These are phyloP conservation scores for Protosalanx chinensis DNA, from an alignment of 2,797 vertebrate genomes.

Conservation along the genomic window DNA sequence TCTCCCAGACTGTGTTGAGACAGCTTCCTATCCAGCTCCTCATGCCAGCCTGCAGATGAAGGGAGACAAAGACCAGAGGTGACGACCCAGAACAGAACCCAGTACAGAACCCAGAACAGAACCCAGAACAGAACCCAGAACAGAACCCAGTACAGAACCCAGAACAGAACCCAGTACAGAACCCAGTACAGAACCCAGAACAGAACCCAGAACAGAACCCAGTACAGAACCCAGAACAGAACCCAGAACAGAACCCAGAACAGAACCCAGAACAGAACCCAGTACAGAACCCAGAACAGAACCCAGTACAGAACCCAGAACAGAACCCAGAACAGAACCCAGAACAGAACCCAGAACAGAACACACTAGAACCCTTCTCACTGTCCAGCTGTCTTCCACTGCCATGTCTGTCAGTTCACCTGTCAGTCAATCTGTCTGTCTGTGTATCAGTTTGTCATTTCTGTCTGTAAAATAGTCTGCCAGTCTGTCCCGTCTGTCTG, in stretches of 20 bases:
- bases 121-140: too few species aligned
- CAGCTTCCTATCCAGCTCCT: constrained; percentile 89
- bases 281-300: too few species aligned
- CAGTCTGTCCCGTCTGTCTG: not conserved
- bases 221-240: too few species aligned
- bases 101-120: too few species aligned
- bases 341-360: not conserved
- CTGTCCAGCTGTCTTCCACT: not conserved
- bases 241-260: not conserved
- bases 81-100: not conserved
- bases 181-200: too few species aligned
- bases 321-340: too few species aligned
- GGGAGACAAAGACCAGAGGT: not conserved
- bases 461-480: not conserved
- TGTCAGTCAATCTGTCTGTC: not conserved
- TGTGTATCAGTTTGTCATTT: not conserved
- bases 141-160: too few species aligned
- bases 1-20: constrained; percentile 95
- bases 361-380: not conserved
- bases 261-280: not conserved
- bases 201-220: too few species aligned
- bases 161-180: too few species aligned
- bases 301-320: too few species aligned
- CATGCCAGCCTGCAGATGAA: constrained; percentile 77
- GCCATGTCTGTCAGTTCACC: not conserved